These are phyloP conservation scores for Dione juno DNA, from an alignment of 2,888 invertebrate genomes.

Conservation along the genomic window DNA sequence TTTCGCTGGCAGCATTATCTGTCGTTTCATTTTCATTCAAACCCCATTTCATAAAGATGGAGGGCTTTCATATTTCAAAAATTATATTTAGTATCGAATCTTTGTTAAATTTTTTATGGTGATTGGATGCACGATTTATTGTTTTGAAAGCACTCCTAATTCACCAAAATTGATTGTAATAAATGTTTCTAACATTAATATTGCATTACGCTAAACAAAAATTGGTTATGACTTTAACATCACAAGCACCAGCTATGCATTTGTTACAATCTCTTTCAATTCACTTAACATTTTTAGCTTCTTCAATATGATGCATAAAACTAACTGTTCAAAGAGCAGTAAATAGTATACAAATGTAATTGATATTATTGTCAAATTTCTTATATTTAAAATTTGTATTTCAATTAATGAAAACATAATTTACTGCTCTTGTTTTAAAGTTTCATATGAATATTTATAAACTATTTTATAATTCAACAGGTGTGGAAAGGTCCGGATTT, in stretches of 20 bases:
- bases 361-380: constrained; percentile 32
- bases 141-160: constrained; percentile 77
- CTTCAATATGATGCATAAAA: constrained; percentile 73
- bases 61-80: constrained; percentile 71
- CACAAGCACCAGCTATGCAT: constrained; percentile 59
- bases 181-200: constrained; percentile 54
- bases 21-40: constrained; percentile 74
- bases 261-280: constrained; percentile 73
- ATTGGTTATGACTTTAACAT: constrained; percentile 24
- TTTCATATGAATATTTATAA: constrained; percentile 41
- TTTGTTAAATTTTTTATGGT: constrained; percentile 56
- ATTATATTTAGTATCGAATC: constrained; percentile 40
- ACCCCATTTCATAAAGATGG: constrained; percentile 81
- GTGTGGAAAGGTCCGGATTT: constrained; percentile 76
- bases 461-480: constrained; percentile 59
- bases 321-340: constrained; percentile 73
- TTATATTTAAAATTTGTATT: background rate
- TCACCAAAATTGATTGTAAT: constrained; percentile 72
- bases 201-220: constrained; percentile 22
- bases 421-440: constrained; percentile 63
- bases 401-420: constrained; percentile 45
- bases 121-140: constrained; percentile 80
- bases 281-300: constrained; percentile 78
- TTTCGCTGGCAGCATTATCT: constrained; percentile 60
- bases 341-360: constrained; percentile 53